Evolutionary conservation across 2,888 invertebrate species (phyloP).

Genomic region (Dryomyza anilis): DNA sequence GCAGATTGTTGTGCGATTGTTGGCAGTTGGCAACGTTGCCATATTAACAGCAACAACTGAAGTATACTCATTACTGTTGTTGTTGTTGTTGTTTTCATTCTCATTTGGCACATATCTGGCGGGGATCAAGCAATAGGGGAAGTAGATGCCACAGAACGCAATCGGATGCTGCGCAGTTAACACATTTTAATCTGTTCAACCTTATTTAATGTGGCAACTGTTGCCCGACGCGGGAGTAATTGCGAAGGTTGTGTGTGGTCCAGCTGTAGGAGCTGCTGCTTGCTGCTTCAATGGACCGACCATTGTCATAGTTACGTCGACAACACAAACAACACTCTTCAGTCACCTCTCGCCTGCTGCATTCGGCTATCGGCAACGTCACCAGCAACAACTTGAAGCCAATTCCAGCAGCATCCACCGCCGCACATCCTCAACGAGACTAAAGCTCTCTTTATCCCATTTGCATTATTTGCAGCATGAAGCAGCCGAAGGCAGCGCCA

Average conservation of each 20-base stretch:
- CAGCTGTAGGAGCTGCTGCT: conserved; percentile 2
- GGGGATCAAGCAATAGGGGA: no score
- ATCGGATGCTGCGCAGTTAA: conserved; percentile 44
- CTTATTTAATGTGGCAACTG: conserved; percentile 23
- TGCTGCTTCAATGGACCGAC: neutral
- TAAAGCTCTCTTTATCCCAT: neutral
- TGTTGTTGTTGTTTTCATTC: conserved; percentile 24
- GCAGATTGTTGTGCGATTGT: conserved; percentile 3
- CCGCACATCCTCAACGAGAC: neutral
- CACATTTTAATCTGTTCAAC: conserved; percentile 50
- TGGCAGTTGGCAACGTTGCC: neutral
- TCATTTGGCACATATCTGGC: no score
- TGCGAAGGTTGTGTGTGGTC: conserved; percentile 23
- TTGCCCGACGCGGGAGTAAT: conserved; percentile 12
- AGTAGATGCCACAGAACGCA: conserved; percentile 12
- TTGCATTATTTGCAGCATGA: conserved; percentile 2
- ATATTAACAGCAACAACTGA: no score
- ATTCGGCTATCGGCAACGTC: neutral
- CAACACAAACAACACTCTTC: neutral
- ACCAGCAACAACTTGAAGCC: conserved; percentile 10
- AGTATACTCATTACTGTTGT: conserved; percentile 3
- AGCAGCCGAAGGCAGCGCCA: neutral
- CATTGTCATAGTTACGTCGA: neutral
- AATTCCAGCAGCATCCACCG: neutral
- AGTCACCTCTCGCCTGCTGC: neutral